These are phyloP conservation scores for Oligia latruncula DNA, from an alignment of 2,888 invertebrate genomes.

Conservation along the genomic window DNA sequence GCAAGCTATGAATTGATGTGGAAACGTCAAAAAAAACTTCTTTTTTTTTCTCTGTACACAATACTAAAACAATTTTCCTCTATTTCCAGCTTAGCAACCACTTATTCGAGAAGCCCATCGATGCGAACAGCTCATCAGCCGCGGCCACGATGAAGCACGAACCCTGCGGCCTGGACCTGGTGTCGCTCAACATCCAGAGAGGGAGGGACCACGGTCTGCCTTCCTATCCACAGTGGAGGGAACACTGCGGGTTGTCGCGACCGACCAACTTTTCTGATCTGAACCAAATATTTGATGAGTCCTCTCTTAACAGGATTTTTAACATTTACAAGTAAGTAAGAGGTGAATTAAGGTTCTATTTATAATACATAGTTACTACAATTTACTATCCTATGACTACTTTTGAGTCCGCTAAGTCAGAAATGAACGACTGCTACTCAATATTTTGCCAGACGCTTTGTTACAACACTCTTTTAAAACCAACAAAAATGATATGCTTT, in stretches of 20 bases:
- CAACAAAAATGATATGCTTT: background rate
- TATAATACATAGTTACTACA: too few relatives aligned
- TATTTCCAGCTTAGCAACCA: conserved; percentile 91
- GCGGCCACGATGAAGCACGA: conserved; percentile 50
- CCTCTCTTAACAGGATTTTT: conserved; percentile 91
- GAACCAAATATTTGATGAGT: conserved; percentile 91
- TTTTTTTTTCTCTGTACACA: background rate
- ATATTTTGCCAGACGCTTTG: background rate
- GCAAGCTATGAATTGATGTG: background rate
- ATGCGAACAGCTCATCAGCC: conserved; percentile 69
- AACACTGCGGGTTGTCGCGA: conserved; percentile 92
- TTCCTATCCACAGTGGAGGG: conserved; percentile 94
- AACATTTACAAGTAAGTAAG: conserved; percentile 91
- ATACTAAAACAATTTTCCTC: background rate
- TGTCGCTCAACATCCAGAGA: conserved; percentile 96
- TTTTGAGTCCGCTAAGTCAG: background rate
- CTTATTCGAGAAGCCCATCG: conserved; percentile 90
- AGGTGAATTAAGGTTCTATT: too few relatives aligned
- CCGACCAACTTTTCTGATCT: conserved; percentile 92
- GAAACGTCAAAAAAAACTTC: background rate
- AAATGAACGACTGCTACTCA: background rate
- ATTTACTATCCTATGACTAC: background rate
- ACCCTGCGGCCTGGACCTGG: conserved; percentile 94
- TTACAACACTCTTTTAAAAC: background rate
- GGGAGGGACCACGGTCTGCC: conserved; percentile 97